Base-by-base conservation (phyloP, 2,113 vertebrate genomes). In the Grallaria varia region DNA sequence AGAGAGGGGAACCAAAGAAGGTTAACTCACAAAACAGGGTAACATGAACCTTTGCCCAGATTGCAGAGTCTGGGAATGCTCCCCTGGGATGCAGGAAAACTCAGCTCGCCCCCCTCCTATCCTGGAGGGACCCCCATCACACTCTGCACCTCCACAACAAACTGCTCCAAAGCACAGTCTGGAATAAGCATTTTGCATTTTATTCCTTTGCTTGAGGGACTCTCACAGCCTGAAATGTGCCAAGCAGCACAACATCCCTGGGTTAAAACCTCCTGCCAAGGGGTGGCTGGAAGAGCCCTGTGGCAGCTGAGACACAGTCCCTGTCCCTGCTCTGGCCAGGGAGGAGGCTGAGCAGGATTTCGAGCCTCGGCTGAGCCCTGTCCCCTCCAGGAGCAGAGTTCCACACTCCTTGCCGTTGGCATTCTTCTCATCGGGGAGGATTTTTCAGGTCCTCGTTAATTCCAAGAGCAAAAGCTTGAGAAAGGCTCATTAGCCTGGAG, bases 31-130 rank as follows among this genome's bases (percentile, higher is more conserved):
- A 12, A 9, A 52, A 12, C 1, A 16, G 23, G 44, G 4, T 14
- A 13, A 64, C 0, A 6, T 0, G 10, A 3, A 9, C 27, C 28
- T 52, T 7, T 49, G 40, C 25, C 42, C 28, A 13, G 1, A 8
- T 28, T 15, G 31, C 44, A 12, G 49, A 53, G 44, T 3, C 23
- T 76, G 50, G 50, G 37, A 40, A 42, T 5, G 59, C 37, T 77
- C 50, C 16, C 13, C 13, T 25, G 80, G 63, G 49, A 25, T 23
- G 22, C 22, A 10, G n/a, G 6, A 28, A 44, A 39, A 44, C 4
- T 25, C 58, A 64, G 24, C 6, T 24, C 21, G 35, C 4, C 67
- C 63, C 31, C 4, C 39, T 31, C 6, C 62, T 35, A 9, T 16
- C 62, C 72, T 44, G 30, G 18, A 60, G 40, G 30, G 35, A 45